phyloP scores from a whole-genome alignment of 1,140 invertebrate genomes.

The Mactra quadrangularis region DNA sequence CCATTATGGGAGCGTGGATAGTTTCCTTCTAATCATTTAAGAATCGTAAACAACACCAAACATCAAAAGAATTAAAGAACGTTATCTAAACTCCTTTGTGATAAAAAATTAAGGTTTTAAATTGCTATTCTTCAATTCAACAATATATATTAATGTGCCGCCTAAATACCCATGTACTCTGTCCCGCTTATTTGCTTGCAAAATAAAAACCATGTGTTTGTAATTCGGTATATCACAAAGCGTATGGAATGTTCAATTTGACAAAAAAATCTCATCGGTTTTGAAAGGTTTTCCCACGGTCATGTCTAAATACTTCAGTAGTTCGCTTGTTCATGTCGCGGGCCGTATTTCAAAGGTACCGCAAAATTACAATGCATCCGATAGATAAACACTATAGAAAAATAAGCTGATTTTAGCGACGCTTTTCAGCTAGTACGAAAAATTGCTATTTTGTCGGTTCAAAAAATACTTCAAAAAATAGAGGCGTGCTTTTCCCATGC shows the following conservation, averaged over 20 bases:
- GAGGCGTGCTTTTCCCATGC: constrained; percentile 57
- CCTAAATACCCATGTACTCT: constrained; percentile 6
- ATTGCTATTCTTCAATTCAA: constrained; percentile 40
- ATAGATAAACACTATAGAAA: constrained; percentile 44
- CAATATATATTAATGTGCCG: constrained; percentile 17
- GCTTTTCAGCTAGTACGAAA: constrained; percentile 49
- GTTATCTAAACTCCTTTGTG: constrained; percentile 31
- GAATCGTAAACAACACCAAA: too few relatives aligned
- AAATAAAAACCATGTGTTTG: constrained; percentile 52
- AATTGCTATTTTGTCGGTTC: constrained; percentile 53
- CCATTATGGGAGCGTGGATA: too few relatives aligned
- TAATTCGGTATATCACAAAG: constrained; percentile 49
- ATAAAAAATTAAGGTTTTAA: constrained; percentile 39
- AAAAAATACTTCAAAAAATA: constrained; percentile 16
- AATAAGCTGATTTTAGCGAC: constrained; percentile 55
- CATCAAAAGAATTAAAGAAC: constrained; percentile 23
- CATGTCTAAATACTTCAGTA: constrained; percentile 9
- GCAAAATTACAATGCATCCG: constrained; percentile 33
- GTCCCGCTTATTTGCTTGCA: constrained; percentile 42
- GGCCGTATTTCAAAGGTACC: constrained; percentile 13
- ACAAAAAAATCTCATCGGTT: constrained; percentile 27
- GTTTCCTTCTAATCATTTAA: too few relatives aligned
- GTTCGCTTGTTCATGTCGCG: constrained; percentile 23
- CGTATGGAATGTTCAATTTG: constrained; percentile 22
- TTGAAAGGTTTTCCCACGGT: constrained; percentile 53